These are phyloP conservation scores for Columbina picui DNA, from an alignment of 2,113 vertebrate genomes.

Conservation along the genomic window DNA sequence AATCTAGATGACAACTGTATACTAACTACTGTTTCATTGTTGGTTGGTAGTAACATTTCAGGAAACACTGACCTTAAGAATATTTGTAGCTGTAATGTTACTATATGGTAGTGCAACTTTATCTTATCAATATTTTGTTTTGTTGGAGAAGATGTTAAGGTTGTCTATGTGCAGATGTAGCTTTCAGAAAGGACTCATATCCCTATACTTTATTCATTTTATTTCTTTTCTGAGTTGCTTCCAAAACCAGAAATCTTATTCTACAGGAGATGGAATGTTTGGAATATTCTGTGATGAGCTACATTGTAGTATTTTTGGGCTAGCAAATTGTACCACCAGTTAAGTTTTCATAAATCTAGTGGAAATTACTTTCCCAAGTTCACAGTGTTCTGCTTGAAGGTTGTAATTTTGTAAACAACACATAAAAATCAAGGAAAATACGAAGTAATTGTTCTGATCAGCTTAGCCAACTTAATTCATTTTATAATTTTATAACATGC, in stretches of 20 bases:
- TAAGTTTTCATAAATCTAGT: neutral
- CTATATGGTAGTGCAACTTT: neutral
- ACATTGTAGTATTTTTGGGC: neutral
- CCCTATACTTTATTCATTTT: neutral
- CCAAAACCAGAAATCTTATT: neutral
- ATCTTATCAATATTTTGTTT: neutral
- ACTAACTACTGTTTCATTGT: neutral
- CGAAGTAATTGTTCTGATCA: neutral
- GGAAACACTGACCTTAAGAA: neutral
- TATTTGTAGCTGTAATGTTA: neutral
- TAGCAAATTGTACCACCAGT: neutral
- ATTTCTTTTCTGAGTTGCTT: neutral
- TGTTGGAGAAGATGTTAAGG: neutral
- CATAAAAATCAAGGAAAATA: neutral
- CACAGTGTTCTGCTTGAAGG: neutral
- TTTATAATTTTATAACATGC: neutral
- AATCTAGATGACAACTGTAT: neutral
- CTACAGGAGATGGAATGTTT: neutral
- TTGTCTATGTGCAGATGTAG: neutral
- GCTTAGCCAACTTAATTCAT: neutral
- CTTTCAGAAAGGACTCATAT: neutral
- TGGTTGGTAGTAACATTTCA: neutral
- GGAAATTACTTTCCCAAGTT: neutral
- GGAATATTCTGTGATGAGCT: neutral
- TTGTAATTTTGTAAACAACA: neutral